phyloP scores from a whole-genome alignment of 2,113 vertebrate species.

The Arothron firmamentum region DNA sequence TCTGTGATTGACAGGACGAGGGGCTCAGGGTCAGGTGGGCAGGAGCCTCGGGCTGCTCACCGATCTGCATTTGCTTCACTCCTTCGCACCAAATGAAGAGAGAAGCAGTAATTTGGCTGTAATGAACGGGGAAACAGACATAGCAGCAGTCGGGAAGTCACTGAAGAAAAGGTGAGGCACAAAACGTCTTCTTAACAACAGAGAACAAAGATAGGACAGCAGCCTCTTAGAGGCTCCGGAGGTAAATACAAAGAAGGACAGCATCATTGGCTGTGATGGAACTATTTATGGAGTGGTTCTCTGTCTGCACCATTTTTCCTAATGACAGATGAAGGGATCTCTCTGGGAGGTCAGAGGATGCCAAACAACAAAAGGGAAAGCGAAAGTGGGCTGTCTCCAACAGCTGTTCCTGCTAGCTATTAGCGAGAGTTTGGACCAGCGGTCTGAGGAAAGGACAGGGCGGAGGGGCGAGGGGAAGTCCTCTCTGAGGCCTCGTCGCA shows the following conservation, averaged over 20 bases:
- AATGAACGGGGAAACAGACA: slow-evolving; percentile 54
- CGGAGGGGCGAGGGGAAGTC: slow-evolving; percentile 36
- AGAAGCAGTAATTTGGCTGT: slow-evolving; percentile 48
- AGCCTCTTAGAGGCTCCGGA: slow-evolving; percentile 15
- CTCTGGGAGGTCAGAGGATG: slow-evolving; percentile 17
- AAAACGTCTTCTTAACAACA: slow-evolving; percentile 14
- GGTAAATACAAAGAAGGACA: slow-evolving; percentile 4
- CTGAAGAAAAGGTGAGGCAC: slow-evolving; percentile 52
- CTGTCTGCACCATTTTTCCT: slow-evolving; percentile 1
- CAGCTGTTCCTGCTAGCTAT: slow-evolving; percentile 39
- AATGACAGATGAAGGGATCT: slow-evolving; percentile 3
- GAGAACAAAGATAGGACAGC: slow-evolving; percentile 24
- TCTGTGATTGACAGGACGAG: slow-evolving; percentile 71
- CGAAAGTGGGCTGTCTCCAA: slow-evolving; percentile 1
- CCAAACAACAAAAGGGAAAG: slow-evolving; percentile 28
- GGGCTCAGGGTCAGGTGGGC: slow-evolving; percentile 40
- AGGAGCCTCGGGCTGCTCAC: slow-evolving; percentile 61
- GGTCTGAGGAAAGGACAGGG: slow-evolving; percentile 15
- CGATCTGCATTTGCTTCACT: slow-evolving; percentile 55
- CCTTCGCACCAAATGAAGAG: slow-evolving; percentile 48
- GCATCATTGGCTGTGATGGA: background rate
- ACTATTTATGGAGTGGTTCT: background rate
- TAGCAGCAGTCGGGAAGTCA: slow-evolving; percentile 51
- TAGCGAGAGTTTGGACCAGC: slow-evolving; percentile 23
- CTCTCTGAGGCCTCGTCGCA: slow-evolving; percentile 24